Conservation (phyloP, 2,797 vertebrate genomes). For the Alcedo quadribrachys region DNA sequence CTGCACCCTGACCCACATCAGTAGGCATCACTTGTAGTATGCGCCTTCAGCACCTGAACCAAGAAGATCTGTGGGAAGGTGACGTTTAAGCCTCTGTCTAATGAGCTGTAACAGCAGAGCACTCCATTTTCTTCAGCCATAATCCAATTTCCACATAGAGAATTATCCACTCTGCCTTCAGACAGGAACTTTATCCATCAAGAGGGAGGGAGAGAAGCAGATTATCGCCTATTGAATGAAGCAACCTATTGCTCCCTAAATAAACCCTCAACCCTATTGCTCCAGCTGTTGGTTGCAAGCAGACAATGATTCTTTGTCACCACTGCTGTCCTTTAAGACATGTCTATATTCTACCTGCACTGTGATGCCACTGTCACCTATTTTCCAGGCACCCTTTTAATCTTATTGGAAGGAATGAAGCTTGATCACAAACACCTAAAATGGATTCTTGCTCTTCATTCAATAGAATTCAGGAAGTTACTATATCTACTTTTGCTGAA, state of each 20-base stretch:
- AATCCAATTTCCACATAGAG: constrained; percentile 53
- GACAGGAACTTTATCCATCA: constrained; percentile 16
- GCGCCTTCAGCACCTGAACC: background rate
- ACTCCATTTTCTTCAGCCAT: constrained; percentile 27
- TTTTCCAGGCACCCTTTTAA: background rate
- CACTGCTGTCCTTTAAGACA: background rate
- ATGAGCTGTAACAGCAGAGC: background rate
- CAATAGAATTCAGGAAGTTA: background rate
- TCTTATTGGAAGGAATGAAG: background rate
- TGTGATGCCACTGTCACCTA: background rate
- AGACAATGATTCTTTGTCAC: background rate
- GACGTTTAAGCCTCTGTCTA: constrained; percentile 10
- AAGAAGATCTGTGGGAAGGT: background rate
- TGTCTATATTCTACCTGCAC: background rate
- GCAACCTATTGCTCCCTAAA: background rate
- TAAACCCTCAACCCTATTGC: background rate
- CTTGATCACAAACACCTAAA: background rate
- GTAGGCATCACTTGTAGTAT: rapidly evolving
- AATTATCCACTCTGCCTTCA: constrained; percentile 47
- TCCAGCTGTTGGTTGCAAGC: background rate
- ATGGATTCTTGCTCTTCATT: background rate
- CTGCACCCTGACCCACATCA: background rate
- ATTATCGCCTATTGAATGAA: constrained; percentile 31
- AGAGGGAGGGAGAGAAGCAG: constrained; percentile 5
- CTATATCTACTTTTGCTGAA: background rate